Percentiles rank a stretch among this genome's conserved stretches.
These are phyloP conservation scores for Tangara arthus DNA, from an alignment of 2,797 vertebrate genomes.

Conservation along the genomic window DNA sequence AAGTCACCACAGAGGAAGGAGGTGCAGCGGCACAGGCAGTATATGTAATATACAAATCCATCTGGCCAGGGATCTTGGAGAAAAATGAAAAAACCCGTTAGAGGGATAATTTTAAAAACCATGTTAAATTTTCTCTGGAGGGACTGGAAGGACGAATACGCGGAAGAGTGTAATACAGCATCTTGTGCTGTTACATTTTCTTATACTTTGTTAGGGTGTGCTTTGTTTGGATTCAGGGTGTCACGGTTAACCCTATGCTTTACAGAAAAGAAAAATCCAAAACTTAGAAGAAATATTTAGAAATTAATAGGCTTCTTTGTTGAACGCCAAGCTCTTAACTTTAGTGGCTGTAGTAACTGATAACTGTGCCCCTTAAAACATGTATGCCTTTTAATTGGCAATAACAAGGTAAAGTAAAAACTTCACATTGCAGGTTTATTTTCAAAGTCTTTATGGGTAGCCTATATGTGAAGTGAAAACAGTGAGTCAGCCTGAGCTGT, in stretches of 20 bases:
- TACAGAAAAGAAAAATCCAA: not conserved
- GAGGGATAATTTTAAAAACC: slow-evolving; percentile 30
- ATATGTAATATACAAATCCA: not conserved
- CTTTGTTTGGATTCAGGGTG: slow-evolving; percentile 18
- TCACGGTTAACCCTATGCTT: not conserved
- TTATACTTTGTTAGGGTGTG: not conserved
- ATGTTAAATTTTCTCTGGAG: slow-evolving; percentile 23
- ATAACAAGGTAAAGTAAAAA: not conserved
- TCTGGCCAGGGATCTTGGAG: not conserved
- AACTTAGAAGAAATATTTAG: not conserved
- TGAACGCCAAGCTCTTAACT: slow-evolving; percentile 33
- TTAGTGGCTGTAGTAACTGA: not conserved
- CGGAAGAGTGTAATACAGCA: not conserved
- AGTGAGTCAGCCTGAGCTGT: not conserved
- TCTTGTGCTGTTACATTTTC: not conserved
- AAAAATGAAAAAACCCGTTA: not conserved
- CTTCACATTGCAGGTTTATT: not conserved
- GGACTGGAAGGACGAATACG: not conserved
- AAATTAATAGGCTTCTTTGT: not conserved
- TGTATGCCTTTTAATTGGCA: not conserved
- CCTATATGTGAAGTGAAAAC: not conserved
- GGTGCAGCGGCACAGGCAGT: slow-evolving; percentile 41
- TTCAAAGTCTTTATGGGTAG: not conserved
- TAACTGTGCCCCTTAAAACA: not conserved
- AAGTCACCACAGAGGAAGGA: slow-evolving; percentile 60